Percentiles rank a stretch among this genome's conserved stretches.
phyloP scores from a whole-genome alignment of 2,797 vertebrate genomes.

The Lateolabrax maculatus region DNA sequence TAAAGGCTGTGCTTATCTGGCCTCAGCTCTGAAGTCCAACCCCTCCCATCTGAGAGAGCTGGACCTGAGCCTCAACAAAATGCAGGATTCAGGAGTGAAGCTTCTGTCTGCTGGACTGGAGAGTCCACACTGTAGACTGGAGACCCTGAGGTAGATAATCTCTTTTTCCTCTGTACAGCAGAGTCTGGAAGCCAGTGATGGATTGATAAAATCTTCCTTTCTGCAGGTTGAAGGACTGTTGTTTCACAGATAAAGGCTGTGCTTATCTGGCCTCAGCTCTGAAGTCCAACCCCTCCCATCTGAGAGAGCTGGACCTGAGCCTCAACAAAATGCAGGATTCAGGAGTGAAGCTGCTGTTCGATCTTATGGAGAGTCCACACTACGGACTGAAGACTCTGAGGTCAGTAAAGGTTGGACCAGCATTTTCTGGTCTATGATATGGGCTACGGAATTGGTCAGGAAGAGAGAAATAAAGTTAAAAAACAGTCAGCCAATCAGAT shows the following conservation, averaged over 20 bases:
- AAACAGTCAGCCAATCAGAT: neutral
- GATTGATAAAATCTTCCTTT: no score
- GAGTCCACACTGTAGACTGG: no score
- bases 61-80: no score
- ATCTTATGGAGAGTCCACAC: neutral
- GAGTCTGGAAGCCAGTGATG: no score
- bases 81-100: no score
- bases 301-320: neutral
- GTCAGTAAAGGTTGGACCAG: neutral
- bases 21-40: no score
- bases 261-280: neutral
- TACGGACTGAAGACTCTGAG: constrained; percentile 6
- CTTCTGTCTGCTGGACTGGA: no score
- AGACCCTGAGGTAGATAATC: no score
- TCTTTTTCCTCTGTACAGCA: no score
- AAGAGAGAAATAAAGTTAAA: neutral
- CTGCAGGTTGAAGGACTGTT: no score
- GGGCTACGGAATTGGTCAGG: no score
- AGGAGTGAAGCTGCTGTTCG: neutral
- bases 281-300: neutral
- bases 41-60: no score
- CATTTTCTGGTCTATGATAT: neutral
- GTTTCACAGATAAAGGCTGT: neutral
- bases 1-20: neutral
- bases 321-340: neutral